Evolutionary conservation across 2,888 invertebrate species (phyloP), one percentile per base, ranked within the genome.

Genomic region (Teleiodes luculella): DNA sequence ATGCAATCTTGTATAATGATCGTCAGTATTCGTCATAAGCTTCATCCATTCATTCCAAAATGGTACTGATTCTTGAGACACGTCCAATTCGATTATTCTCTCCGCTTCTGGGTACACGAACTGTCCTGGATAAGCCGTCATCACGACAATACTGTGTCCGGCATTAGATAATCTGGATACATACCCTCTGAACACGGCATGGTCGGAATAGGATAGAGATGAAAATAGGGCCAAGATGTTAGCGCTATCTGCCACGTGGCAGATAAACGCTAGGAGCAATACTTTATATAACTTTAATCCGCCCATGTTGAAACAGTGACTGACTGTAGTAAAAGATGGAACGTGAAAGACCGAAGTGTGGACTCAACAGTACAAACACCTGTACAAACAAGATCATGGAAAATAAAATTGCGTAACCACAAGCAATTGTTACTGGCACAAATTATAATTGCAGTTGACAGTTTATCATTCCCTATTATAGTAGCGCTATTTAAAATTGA

Each of bases 121-220:
- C 5, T 84, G 76, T 8, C 87, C 87, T 1, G 89, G 86, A 57
- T 82, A 87, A 2, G 89, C 80, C 6, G 87, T 89, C 89, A 88
- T 88, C 20, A 85, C 61, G 4, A 85, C 80, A 1, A 87, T 59
- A 8, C 78, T 74, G 55, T 89, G 86, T 0, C 86, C 86, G 57
- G 62, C 72, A 49, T 77, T 74, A 0, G 75, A 75, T 1, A 89
- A 76, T 10, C 76, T 68, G 5, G 85, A 77, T 6, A 87, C 57
- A 65, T 84, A 87, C 56, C 80, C 84, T 64, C 86, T 73, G 60
- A 72, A 89, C 2, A 88, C 80, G 14, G 78, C 59, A 56, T 89
- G 87, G 55, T 88, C 89, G n/a, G 86, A 63, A 61, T 72, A 82
- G 2, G 89, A 88, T 11, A 88, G 61, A 0, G 86, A 79, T 1